Evolutionary conservation across 2,888 invertebrate genomes (phyloP), one percentile per base, ranked within the genome.

Genomic region (Pemphredon lugubris): DNA sequence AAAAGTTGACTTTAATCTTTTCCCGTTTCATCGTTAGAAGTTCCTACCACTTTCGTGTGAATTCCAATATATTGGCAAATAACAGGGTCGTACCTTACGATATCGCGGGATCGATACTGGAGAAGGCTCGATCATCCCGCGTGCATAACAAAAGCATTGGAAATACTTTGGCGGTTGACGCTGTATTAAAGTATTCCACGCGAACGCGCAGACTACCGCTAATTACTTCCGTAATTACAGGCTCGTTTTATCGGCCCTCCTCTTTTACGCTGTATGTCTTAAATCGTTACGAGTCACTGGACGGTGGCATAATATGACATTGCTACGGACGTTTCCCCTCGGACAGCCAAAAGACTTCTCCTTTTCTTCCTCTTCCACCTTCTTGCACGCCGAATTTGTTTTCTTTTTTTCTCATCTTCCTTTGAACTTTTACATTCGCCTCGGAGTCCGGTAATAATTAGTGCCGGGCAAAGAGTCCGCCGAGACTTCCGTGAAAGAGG

Each of bases 401-500:
- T 47, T 9, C 40, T 11, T 42, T 34, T 20, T 44, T 1, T n/a
- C 34, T n/a, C 50, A 13, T 16, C 32, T 18, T 23, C 16, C 58
- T 66, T 64, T 58, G 63, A 71, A 73, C 63, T 73, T 76, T 68
- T 60, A 63, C 59, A 53, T 58, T 48, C 47, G 69, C 45, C 42
- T 37, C 55, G 34, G 48, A 55, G 53, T 53, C 30, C 63, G 54
- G 73, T 59, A 71, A 73, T 76, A 78, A 76, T 79, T 78, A 76
- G 53, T 51, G 47, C 55, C 21, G 48, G 18, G 21, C 30, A 57
- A 57, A 73, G 51, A 30, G 45, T 37, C 57, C 50, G 59, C 20
- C 11, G 47, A 58, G 55, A 55, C 23, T 63, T 63, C 32, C 44
- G 30, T 4, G 23, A 23, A 14, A 1, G 14, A 7, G 20, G 7